Base-by-base conservation (phyloP, 2,888 invertebrate genomes). In the Galerucella calmariensis region DNA sequence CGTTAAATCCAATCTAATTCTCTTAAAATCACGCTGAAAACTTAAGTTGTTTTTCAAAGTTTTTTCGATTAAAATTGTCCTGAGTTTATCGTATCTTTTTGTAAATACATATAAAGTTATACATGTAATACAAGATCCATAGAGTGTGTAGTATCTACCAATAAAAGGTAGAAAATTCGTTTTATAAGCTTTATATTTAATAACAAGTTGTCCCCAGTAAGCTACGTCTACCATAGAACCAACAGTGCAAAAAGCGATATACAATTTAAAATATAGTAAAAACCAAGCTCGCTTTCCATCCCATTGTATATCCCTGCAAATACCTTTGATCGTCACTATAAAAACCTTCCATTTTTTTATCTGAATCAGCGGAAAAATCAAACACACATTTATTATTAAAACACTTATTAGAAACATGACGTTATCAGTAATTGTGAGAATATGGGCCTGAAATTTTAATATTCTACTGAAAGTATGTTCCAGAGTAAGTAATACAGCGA, bases 271-370 rank as follows among this genome's bases (percentile, higher is more conserved):
- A 62, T 41, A 62, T 8, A n/a, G 6, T 8, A 41, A 24, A 9
- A 27, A 59, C 12, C 27, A 5, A 59, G 14, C 8, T 62, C 41
- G n/a, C 2, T 41, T 12, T 12, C 8, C 12, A 27, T 27, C 27
- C 16, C 20, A 59, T 12, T 6, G 35, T 16, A 16, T 9, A 9
- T 9, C 10, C 10, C 4, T 62, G 6, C 35, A 35, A 9, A 62
- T 41, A 16, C 2, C 14, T 9, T 35, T 41, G 14, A 62, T 27
- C 35, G 5, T 62, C n/a, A 16, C 6, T 16, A 62, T 35, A 41
- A 62, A 62, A 9, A 5, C 8, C 62, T 41, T 62, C 62, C 62
- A 62, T 41, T 62, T 44, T 10, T 62, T 41, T n/a, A 41, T 41
- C 1, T 62, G 14, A 41, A 62, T n/a, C 41, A 62, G 14, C 2